Evolutionary conservation across 2,113 vertebrate genomes (phyloP).

Genomic region (Podarcis muralis): DNA sequence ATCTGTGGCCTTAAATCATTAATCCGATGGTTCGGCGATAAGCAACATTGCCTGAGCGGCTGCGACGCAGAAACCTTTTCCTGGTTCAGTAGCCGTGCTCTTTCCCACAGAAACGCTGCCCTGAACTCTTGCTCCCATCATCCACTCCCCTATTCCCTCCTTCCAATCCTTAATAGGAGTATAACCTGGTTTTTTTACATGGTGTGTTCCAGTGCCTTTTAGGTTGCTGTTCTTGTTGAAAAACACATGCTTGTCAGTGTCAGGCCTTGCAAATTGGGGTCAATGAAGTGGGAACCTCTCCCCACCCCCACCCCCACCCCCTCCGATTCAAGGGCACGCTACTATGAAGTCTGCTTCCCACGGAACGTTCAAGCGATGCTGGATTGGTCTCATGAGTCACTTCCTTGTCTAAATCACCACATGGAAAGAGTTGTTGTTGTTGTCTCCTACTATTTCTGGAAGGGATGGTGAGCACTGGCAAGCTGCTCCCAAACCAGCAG

Average conservation of each 20-base stretch:
- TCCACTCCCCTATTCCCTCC: neutral
- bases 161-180: fast-evolving
- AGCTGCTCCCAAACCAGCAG: neutral
- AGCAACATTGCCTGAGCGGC: neutral
- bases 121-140: neutral
- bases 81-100: neutral
- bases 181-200: neutral
- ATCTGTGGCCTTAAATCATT: neutral
- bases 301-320: fast-evolving
- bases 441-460: neutral
- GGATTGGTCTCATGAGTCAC: neutral
- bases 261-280: neutral
- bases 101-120: constrained; percentile 46
- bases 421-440: neutral
- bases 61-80: neutral
- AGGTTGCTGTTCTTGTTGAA: neutral
- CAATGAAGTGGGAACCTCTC: neutral
- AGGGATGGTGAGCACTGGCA: neutral
- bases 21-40: neutral
- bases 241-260: neutral
- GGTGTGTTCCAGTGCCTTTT: neutral
- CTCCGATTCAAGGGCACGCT: too few species aligned
- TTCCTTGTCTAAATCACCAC: neutral
- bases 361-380: neutral
- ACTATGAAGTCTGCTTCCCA: neutral